phyloP scores from a whole-genome alignment of 2,113 vertebrate species.

The Dolichallabes microphthalmus region DNA sequence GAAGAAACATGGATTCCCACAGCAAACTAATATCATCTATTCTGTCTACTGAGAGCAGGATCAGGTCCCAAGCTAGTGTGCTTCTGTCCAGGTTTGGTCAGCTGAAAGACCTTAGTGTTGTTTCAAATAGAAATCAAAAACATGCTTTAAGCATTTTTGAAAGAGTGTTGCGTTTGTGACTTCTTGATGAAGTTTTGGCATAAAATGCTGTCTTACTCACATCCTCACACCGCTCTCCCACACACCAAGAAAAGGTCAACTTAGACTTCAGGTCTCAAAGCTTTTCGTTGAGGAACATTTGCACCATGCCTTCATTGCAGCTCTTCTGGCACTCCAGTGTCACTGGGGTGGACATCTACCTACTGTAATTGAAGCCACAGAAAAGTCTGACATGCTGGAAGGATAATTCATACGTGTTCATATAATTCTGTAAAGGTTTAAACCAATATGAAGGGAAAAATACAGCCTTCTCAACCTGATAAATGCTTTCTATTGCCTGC shows the following conservation, averaged over 20 bases:
- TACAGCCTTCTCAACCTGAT: too few relatives aligned
- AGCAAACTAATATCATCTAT: neutral
- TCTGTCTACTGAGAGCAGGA: neutral
- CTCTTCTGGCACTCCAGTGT: slow-evolving; percentile 31
- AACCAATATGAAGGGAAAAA: too few relatives aligned
- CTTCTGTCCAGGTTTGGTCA: neutral
- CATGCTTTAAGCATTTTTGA: slow-evolving; percentile 6
- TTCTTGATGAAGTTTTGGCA: slow-evolving; percentile 1
- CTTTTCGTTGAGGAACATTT: slow-evolving; percentile 28
- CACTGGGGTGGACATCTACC: slow-evolving; percentile 41
- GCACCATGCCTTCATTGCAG: slow-evolving; percentile 15
- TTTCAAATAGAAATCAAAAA: neutral
- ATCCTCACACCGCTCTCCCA: slow-evolving; percentile 17
- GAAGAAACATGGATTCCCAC: neutral
- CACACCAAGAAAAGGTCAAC: slow-evolving; percentile 20
- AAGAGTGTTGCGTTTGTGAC: slow-evolving; percentile 13
- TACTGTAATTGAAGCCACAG: slow-evolving; percentile 33
- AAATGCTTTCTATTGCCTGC: too few relatives aligned
- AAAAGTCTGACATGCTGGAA: slow-evolving; percentile 53
- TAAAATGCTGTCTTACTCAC: slow-evolving; percentile 24
- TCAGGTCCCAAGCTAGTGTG: neutral
- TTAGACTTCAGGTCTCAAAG: slow-evolving; percentile 29
- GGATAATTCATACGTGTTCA: neutral
- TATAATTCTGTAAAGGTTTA: too few relatives aligned
- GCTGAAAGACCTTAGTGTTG: neutral